Base-by-base conservation (phyloP, 2,113 vertebrate species). In the Poecile atricapillus region DNA sequence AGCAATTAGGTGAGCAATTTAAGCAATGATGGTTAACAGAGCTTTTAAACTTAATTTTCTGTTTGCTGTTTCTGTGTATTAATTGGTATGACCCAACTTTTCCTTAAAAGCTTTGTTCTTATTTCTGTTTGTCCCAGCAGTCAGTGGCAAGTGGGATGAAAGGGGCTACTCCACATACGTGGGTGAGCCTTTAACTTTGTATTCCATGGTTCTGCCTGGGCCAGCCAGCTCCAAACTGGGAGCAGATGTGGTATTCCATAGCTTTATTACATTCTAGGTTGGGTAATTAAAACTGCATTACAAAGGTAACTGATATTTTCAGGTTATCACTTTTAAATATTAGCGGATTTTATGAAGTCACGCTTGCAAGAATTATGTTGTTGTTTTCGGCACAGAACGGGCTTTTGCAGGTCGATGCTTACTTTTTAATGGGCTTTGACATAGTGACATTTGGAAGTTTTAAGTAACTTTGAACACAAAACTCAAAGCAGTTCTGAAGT, bases 251-350 rank as follows among this genome's bases (percentile, higher is more conserved):
- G 7, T 22, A 13, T 67, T 89, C 14, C 4, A 25, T 11, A 39
- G 39, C 39, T 39, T 73, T 81, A 70, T 90, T 87, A 5, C 35
- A 13, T 37, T 68, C 56, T 59, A 24, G 71, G 46, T 5, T 5
- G 3, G 59, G 27, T 94, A 52, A 64, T 93, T 96, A 89, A 91
- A 94, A 80, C 18, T 14, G 2, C 80, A 33, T 90, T 86, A 30
- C 25, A 79, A 39, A 39, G 31, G 90, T 77, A 68, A 83, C 92
- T 65, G 87, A 95, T 76, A 96, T 95, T 98, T 97, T 78, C 91
- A 93, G 89, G 74, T 73, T 88, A 85, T 77, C 8, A 37, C 46
- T 97, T 96, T 93, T 27, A 95, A 80, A 79, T 84, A 96, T 31
- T 97, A 93, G 47, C 95, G 23, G 80, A 24, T 93, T 79, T 93